phyloP scores from a whole-genome alignment of 2,113 vertebrate genomes.

The Prunella himalayana region DNA sequence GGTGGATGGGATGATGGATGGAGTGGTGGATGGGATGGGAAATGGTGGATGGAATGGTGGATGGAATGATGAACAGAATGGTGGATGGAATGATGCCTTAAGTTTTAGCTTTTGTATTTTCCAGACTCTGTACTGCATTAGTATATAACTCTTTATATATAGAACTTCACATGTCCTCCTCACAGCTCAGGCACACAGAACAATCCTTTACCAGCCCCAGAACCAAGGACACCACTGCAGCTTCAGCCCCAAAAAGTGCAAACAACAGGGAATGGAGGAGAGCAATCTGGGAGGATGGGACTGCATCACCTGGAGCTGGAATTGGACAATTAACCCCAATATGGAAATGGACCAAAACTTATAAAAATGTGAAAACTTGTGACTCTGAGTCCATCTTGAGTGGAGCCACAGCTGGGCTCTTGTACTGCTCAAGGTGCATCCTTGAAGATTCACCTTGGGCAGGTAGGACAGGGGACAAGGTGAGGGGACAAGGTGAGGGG shows the following conservation, averaged over 20 bases:
- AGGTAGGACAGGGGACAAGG: neutral
- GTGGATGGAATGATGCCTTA: accelerated
- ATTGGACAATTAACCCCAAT: neutral
- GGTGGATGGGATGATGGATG: too few species aligned
- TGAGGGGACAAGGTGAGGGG: neutral
- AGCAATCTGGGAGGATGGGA: neutral
- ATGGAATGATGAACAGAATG: too few species aligned
- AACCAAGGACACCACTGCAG: neutral
- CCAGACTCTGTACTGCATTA: neutral
- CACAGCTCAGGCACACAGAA: neutral
- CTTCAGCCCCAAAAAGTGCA: neutral
- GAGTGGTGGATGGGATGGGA: too few species aligned
- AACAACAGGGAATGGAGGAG: neutral
- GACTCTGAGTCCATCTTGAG: neutral
- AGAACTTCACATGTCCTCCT: neutral
- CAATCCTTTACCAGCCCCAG: neutral
- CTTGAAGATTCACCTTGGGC: neutral
- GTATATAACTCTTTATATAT: neutral
- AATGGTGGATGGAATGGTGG: too few species aligned
- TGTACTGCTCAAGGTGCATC: neutral
- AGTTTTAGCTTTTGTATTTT: neutral
- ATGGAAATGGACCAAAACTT: neutral
- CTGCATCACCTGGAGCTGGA: neutral
- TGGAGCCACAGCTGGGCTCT: neutral
- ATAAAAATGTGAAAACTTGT: neutral